Evolutionary conservation across 2,888 invertebrate genomes (phyloP).

Genomic region (Stegana nigrithorax): DNA sequence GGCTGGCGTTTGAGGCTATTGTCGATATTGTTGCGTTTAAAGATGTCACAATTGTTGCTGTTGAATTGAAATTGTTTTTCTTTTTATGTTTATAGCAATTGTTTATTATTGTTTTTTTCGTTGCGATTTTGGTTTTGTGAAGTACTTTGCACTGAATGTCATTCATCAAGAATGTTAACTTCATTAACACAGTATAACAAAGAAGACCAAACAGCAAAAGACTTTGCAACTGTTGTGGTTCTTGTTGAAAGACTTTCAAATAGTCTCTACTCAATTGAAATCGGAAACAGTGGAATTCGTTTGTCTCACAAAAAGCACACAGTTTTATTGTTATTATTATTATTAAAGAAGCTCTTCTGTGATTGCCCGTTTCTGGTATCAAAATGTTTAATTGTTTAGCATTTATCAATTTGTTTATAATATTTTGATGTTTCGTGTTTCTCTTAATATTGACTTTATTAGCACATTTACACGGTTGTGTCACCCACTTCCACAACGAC

Average conservation of each 20-base stretch:
- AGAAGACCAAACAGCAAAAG: slow-evolving; percentile 32
- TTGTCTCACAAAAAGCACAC: too few species aligned
- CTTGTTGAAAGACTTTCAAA: slow-evolving; percentile 12
- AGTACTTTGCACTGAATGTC: slow-evolving; percentile 57
- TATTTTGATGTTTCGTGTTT: slow-evolving; percentile 12
- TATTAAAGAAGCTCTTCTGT: too few species aligned
- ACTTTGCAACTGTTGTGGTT: slow-evolving; percentile 28
- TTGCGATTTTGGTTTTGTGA: slow-evolving; percentile 23
- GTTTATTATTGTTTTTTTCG: slow-evolving; percentile 28
- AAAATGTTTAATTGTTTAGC: neutral
- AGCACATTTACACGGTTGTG: slow-evolving; percentile 32
- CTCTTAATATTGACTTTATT: slow-evolving; percentile 23
- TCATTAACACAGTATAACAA: slow-evolving; percentile 56
- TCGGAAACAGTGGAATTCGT: too few species aligned
- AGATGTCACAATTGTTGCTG: slow-evolving; percentile 31
- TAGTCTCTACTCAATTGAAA: too few species aligned
- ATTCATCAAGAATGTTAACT: slow-evolving; percentile 68
- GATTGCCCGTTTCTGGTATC: too few species aligned
- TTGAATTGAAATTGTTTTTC: slow-evolving; percentile 29
- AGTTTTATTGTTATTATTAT: too few species aligned
- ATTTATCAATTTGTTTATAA: neutral
- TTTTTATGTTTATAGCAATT: slow-evolving; percentile 20
- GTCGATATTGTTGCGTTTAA: slow-evolving; percentile 23
- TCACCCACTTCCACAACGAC: slow-evolving; percentile 18
- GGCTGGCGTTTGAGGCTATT: slow-evolving; percentile 33